Conservation (phyloP, 1,140 invertebrate species). For the Drosophila nigromelanica region DNA sequence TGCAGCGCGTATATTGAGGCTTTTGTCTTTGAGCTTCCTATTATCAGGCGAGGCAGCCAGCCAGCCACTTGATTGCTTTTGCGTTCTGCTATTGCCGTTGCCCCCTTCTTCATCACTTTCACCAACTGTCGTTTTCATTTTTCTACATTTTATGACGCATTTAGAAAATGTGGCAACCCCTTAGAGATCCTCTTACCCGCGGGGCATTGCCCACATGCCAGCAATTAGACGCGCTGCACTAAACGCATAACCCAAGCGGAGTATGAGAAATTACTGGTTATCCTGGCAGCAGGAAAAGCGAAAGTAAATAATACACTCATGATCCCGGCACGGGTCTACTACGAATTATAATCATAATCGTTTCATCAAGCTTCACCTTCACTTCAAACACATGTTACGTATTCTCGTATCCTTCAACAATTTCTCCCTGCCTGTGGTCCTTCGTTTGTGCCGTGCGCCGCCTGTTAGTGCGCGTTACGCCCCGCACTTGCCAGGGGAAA, state of each 20-base stretch:
- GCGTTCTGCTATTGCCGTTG: not conserved
- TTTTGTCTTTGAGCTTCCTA: constrained; percentile 47
- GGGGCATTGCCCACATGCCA: constrained; percentile 51
- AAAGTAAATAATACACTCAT: constrained; percentile 52
- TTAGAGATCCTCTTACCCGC: constrained; percentile 34
- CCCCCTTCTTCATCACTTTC: not conserved
- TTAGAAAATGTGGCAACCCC: constrained; percentile 57
- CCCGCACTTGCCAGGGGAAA: constrained; percentile 35
- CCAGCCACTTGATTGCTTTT: constrained; percentile 57
- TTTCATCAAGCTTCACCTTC: constrained; percentile 47
- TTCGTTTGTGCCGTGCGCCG: constrained; percentile 52
- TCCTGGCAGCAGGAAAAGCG: constrained; percentile 53
- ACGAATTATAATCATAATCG: constrained; percentile 34
- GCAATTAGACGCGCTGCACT: constrained; percentile 65
- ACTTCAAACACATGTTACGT: constrained; percentile 67
- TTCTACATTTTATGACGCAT: constrained; percentile 54
- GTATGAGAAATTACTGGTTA: constrained; percentile 45
- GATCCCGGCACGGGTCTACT: constrained; percentile 27
- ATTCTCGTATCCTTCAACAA: constrained; percentile 9
- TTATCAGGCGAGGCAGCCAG: constrained; percentile 10
- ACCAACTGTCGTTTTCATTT: constrained; percentile 56
- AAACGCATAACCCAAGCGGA: not conserved
- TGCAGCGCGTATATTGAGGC: constrained; percentile 42
- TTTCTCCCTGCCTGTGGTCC: constrained; percentile 53
- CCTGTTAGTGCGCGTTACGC: constrained; percentile 57